Evolutionary conservation across 2,113 vertebrate genomes (phyloP), one percentile per base, ranked within the genome.

Genomic region (Hippopotamus amphibius): DNA sequence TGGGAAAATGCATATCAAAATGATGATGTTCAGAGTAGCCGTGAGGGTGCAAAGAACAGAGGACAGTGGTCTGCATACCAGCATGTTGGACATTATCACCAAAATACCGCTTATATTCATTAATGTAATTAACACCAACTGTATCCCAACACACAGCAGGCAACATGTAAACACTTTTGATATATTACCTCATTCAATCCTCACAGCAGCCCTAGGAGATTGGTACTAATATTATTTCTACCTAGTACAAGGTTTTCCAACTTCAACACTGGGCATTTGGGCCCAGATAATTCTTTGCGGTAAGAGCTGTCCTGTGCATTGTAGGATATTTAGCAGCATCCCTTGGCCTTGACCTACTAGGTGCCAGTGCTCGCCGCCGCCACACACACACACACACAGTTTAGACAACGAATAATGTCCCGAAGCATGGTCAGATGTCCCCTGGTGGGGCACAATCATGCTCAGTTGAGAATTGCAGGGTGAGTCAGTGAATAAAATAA

Each of bases 101-200:
- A 13, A 15, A 33, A 10, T 1, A 43, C 17, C 3, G 0, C 21
- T 28, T 24, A 21, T 2, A 7, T 55, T 19, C 30, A 30, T 59
- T 28, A 5, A 66, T 46, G 1, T 5, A 24, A 68, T 65, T 28
- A 21, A 46, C 2, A n/a, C 8, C 12, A 41, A 28, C 11, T 69
- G 3, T 28, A 9, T n/a, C 57, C 37, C 50, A 57, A 5, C 7
- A 55, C 9, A 53, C 21, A 46, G 28, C 13, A 55, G 43, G 26
- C 41, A 65, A 21, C 8, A 14, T 4, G 53, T 2, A 22, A 72
- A 41, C 7, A 19, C 50, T 76, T 21, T 59, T 19, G 3, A 15
- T 7, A 13, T 0, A 0, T 66, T 4, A 22, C 37, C 28, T 76
- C 14, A 10, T 10, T 87, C 61, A 46, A 1, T 19, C 16, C 50